Base-by-base conservation (phyloP, 2,797 vertebrate genomes). In the Tapera naevia region DNA sequence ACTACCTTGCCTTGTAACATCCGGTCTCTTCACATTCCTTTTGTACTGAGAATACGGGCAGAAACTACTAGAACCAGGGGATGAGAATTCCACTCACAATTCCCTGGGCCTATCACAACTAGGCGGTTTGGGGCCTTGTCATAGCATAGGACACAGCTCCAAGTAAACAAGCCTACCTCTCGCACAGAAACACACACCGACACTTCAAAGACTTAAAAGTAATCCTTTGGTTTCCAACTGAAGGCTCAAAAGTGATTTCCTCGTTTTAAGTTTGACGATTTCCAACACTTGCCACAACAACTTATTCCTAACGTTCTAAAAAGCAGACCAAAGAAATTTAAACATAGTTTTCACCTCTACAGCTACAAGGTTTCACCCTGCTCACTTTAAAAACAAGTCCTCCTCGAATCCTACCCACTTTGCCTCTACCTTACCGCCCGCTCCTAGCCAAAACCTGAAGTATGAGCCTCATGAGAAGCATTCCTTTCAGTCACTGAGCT, bases 111-210 rank as follows among this genome's bases (percentile, higher is more conserved):
- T 89, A 58, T 65, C 13, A 4, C 81, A 66, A 48, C 82, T 16
- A 35, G 28, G 39, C 8, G 6, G 33, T 60, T 94, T 93, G 86
- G 78, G 75, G 94, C 80, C 88, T 81, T 81, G 86, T 90, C 86
- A 93, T 73, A 95, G 65, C 41, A 58, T 0, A 83, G 76, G 96
- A 91, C 94, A 92, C 53, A 84, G 79, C 57, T 95, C 93, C 95
- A 94, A 95, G 76, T 81, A 94, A 94, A 91, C 73, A 94, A 86
- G 66, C 30, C n/a, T 62, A 79, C 39, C 62, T 69, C 70, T 72
- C 69, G 45, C 41, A 83, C 30, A 60, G 41, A 88, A 78, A 57
- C 30, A 56, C 17, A 57, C 45, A 45, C 33, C 24, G 17, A 25
- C 1, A 27, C 65, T 43, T 62, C 69, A 72, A 57, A 64, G 76